These are phyloP conservation scores for Caenorhabditis sulstoni DNA, from an alignment of 2,888 invertebrate species.

Conservation along the genomic window DNA sequence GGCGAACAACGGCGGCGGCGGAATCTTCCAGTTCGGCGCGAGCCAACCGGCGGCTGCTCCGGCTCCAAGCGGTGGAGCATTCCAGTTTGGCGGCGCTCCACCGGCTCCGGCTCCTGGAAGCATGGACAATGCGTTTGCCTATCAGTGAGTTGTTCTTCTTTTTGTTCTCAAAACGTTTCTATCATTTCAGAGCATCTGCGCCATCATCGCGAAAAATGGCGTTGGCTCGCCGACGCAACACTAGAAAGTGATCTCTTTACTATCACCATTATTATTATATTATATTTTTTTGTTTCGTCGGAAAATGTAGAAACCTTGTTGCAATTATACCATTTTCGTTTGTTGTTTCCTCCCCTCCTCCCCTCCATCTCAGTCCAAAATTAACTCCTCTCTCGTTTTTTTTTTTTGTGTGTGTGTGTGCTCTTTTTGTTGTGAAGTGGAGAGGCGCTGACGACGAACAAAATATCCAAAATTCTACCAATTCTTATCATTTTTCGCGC, in stretches of 20 bases:
- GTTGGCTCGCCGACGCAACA: constrained; percentile 56
- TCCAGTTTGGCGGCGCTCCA: constrained; percentile 40
- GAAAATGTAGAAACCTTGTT: constrained; percentile 14
- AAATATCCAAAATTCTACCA: neutral
- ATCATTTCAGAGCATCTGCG: too few relatives aligned
- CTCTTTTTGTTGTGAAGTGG: neutral
- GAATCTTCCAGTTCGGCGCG: constrained; percentile 29
- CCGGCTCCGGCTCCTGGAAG: constrained; percentile 37
- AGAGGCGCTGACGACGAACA: neutral
- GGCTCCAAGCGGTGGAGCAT: constrained; percentile 11
- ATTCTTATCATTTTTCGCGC: neutral
- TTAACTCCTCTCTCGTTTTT: neutral
- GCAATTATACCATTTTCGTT: constrained; percentile 33
- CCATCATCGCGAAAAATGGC: constrained; percentile 49
- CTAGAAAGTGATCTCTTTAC: constrained; percentile 22
- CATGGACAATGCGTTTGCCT: constrained; percentile 57
- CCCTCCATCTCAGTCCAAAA: too few relatives aligned
- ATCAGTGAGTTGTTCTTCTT: constrained; percentile 39
- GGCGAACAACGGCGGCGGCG: constrained; percentile 4
- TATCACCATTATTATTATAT: too few relatives aligned
- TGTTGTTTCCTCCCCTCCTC: constrained; percentile 1
- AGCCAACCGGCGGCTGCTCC: neutral
- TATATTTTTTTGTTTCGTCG: neutral
- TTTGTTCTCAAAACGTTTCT: too few relatives aligned
- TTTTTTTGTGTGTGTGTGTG: constrained; percentile 4